Evolutionary conservation across 30 jellyfish, hydroid and myxozoan species (phyloP).

Genomic region (Nemopilema nomurai): DNA sequence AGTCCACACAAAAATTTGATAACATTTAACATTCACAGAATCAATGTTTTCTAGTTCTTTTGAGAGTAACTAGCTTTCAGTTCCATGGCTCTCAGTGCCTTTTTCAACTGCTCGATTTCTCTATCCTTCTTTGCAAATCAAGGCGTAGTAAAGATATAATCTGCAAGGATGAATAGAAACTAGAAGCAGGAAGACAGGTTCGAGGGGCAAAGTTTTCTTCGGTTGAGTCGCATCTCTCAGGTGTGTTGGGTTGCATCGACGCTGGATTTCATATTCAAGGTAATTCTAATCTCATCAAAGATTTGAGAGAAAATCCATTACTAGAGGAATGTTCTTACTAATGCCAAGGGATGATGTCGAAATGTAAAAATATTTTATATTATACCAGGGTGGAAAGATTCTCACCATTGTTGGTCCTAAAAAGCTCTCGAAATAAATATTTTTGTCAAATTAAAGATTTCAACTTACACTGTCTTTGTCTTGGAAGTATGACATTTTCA

Average conservation of each 20-base stretch:
- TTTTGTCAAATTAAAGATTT: neutral
- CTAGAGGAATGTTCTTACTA: too few species aligned
- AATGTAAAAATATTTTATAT: too few species aligned
- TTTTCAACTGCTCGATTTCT: neutral
- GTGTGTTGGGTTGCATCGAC: too few species aligned
- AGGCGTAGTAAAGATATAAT: neutral
- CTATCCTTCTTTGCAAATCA: neutral
- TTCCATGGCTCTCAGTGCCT: neutral
- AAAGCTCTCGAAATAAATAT: neutral
- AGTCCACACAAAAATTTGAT: too few species aligned
- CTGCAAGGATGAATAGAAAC: neutral
- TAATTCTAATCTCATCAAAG: too few species aligned
- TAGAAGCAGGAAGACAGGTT: neutral
- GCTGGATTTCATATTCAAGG: too few species aligned
- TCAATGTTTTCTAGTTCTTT: neutral
- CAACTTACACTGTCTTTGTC: conserved; percentile 57
- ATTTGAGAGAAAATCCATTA: too few species aligned
- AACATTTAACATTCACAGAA: too few species aligned
- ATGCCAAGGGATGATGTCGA: too few species aligned
- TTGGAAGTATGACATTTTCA: conserved; percentile 32
- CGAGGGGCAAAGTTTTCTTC: neutral
- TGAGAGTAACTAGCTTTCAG: neutral
- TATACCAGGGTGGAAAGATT: neutral
- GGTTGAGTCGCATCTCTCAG: neutral
- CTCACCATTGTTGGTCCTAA: neutral